These are phyloP conservation scores for Platycheirus albimanus DNA, from an alignment of 2,888 invertebrate species.

Conservation along the genomic window DNA sequence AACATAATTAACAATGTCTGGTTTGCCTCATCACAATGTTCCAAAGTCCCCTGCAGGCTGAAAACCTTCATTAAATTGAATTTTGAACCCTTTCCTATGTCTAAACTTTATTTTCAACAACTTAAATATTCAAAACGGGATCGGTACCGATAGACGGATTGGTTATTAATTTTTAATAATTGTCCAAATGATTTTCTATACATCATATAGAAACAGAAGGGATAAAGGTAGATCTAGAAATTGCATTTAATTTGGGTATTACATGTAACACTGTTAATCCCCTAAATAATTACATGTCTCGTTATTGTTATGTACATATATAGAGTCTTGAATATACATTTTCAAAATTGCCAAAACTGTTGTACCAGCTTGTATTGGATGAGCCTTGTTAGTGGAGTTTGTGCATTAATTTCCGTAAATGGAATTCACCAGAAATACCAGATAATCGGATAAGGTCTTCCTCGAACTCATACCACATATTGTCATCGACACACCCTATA, in stretches of 20 bases:
- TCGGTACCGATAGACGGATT: too few species aligned
- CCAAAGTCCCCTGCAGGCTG: too few species aligned
- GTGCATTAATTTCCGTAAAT: conserved; percentile 67
- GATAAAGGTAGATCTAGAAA: conserved; percentile 3
- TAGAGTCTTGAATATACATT: background rate
- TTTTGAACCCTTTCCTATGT: too few species aligned
- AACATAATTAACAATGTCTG: too few species aligned
- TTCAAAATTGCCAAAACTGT: background rate
- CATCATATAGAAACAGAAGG: background rate
- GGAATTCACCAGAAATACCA: conserved; percentile 67
- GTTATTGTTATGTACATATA: too few species aligned
- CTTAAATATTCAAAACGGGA: conserved; percentile 4
- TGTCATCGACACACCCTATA: conserved; percentile 19
- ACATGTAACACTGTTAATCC: conserved; percentile 63
- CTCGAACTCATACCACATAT: conserved; percentile 12
- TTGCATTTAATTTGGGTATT: conserved; percentile 56
- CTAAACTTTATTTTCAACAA: too few species aligned
- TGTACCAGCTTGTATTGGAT: background rate
- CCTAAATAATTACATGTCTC: conserved; percentile 67
- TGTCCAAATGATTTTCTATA: too few species aligned
- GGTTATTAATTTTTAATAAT: conserved; percentile 30
- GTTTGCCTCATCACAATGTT: too few species aligned
- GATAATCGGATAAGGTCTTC: conserved; percentile 65
- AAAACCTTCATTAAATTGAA: too few species aligned
- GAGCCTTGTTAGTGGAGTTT: conserved; percentile 16